phyloP scores from a whole-genome alignment of 2,113 vertebrate species.

The Cynocephalus volans region DNA sequence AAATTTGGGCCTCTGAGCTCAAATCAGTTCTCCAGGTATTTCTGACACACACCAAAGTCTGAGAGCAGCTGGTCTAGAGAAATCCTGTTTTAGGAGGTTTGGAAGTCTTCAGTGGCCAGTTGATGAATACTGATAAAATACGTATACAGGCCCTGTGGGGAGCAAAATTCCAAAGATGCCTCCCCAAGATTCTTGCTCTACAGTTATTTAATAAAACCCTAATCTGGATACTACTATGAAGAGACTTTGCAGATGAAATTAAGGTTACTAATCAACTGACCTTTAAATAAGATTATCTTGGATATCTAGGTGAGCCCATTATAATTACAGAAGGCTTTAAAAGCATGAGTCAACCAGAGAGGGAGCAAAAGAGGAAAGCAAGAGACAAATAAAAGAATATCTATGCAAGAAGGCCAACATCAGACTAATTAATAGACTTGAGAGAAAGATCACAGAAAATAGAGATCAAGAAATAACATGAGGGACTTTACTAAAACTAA shows the following conservation, averaged over 20 bases:
- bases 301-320: neutral
- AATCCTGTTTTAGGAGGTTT: neutral
- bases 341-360: neutral
- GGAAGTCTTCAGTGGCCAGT: neutral
- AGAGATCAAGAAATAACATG: neutral
- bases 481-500: neutral
- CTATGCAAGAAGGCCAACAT: neutral
- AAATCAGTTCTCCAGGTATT: neutral
- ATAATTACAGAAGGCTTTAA: neutral
- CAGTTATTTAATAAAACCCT: neutral
- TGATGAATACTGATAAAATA: neutral
- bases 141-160: neutral
- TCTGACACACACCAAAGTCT: neutral
- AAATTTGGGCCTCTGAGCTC: neutral
- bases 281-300: neutral
- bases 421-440: neutral
- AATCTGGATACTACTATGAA: neutral
- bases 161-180: neutral
- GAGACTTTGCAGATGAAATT: neutral
- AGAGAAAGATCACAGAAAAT: conserved; percentile 23
- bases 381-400: neutral
- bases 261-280: neutral
- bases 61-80: neutral
- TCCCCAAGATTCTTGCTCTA: neutral
- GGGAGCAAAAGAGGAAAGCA: neutral